A percentile compares a stretch with the other conserved stretches of the same genome.
phyloP scores from a whole-genome alignment of 2,888 invertebrate species.

The Ptilodon capucinus region DNA sequence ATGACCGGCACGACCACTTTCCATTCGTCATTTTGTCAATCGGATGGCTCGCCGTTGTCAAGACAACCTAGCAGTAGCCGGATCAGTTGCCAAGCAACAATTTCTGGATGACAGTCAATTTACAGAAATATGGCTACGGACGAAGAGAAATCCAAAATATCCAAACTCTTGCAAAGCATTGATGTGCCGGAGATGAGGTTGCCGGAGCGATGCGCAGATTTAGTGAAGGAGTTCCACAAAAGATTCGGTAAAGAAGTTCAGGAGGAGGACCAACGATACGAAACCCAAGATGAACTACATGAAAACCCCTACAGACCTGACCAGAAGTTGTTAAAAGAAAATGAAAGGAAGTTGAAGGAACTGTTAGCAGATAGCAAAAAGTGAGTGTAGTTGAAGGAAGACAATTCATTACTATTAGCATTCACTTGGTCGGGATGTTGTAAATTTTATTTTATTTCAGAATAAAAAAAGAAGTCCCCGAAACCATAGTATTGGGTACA shows the following conservation, averaged over 20 bases:
- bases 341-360: constrained; percentile 55
- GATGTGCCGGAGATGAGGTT: constrained; percentile 65
- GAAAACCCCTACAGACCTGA: constrained; percentile 69
- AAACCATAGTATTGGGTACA: constrained; percentile 21
- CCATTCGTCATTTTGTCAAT: background rate
- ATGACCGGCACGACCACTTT: background rate
- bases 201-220: constrained; percentile 56
- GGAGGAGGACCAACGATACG: constrained; percentile 37
- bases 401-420: background rate
- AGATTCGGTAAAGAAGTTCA: constrained; percentile 52
- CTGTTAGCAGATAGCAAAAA: constrained; percentile 50
- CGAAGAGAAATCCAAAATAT: constrained; percentile 65
- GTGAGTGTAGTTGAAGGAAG: constrained; percentile 26
- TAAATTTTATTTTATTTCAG: constrained; percentile 37
- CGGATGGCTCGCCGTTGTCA: constrained; percentile 1
- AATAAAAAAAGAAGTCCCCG: constrained; percentile 36
- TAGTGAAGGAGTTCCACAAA: constrained; percentile 58
- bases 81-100: constrained; percentile 19
- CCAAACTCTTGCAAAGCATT: constrained; percentile 62
- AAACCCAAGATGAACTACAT: constrained; percentile 22
- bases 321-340: constrained; percentile 53
- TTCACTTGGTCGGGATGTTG: background rate
- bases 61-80: constrained; percentile 20
- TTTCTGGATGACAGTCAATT: background rate
- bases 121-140: constrained; percentile 63